Evolutionary conservation across 2,888 invertebrate genomes (phyloP), one percentile per base, ranked within the genome.

Genomic region (Papilio elwesi): DNA sequence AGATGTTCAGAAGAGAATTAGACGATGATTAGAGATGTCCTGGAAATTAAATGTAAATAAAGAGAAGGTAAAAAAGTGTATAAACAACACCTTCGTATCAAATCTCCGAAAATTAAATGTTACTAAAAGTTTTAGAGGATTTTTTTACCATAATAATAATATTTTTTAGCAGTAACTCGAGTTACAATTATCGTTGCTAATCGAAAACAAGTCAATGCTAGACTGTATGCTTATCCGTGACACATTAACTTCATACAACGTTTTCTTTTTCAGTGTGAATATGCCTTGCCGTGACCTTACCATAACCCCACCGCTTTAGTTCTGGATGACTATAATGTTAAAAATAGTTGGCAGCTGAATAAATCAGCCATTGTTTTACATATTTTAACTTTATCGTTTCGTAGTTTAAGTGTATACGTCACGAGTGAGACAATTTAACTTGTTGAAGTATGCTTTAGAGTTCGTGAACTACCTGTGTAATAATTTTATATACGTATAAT

Each of bases 331-430:
- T 64, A 26, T 64, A 65, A n/a, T 43, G 48, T 47, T 64, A 51
- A 73, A 16, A 73, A 73, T 73, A 69, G 55, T 55, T 8, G 49
- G n/a, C 73, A 73, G 73, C 65, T 73, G 73, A 63, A 69, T 69
- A 73, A 73, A 73, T 69, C 55, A 73, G 48, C 68, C 49, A 73
- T 55, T 65, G 68, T 69, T 69, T 69, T 51, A 68, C 64, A 65
- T 57, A 51, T 65, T 66, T 65, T 55, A 51, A 68, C 57, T 16
- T 57, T 68, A 16, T 38, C n/a, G 62, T 72, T 55, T 59, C 59
- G 66, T 51, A 71, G 66, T 71, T 55, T 38, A 43, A 64, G 47
- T 53, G 8, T 53, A 12, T 48, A 62, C 57, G 53, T 48, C 48
- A 48, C 12, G 68, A 11, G 57, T 16, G 62, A 2, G 38, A 57